A percentile compares a stretch with the other conserved stretches of the same genome.
phyloP scores from a whole-genome alignment of 2,113 vertebrate species.

The Acanthisitta chloris region DNA sequence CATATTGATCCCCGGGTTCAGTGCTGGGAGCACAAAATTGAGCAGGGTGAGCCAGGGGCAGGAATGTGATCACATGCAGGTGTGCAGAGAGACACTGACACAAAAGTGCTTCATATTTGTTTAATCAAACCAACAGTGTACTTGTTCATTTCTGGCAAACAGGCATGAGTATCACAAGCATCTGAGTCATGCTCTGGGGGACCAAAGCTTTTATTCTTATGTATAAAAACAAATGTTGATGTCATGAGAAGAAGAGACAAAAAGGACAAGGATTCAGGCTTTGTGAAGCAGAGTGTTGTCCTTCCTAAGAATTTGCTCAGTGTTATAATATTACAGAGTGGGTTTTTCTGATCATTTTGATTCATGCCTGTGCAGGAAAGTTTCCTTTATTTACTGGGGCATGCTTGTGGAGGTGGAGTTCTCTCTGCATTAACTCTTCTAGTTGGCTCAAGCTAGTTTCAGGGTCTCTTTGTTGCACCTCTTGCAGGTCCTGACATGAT shows the following conservation, averaged over 20 bases:
- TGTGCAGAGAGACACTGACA: background rate
- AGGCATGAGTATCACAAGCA: background rate
- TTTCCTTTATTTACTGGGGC: background rate
- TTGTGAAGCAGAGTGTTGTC: background rate
- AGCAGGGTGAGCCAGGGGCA: background rate
- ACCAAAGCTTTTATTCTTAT: background rate
- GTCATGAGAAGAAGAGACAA: background rate
- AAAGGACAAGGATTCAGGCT: background rate
- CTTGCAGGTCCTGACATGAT: background rate
- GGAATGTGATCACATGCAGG: background rate
- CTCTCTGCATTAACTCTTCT: background rate
- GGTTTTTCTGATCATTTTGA: background rate
- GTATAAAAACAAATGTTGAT: background rate
- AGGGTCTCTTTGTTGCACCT: background rate
- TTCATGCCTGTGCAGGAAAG: background rate
- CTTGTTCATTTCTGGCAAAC: background rate
- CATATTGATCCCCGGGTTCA: background rate
- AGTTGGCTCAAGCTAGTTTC: background rate
- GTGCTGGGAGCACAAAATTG: background rate
- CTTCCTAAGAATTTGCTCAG: background rate
- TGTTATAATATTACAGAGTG: background rate
- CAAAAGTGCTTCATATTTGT: constrained; percentile 16
- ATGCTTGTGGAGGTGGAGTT: background rate
- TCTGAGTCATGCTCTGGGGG: background rate
- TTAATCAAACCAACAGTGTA: background rate